Evolutionary conservation across 1,140 invertebrate genomes (phyloP), one percentile per base, ranked within the genome.

Genomic region (Littorina saxatilis): DNA sequence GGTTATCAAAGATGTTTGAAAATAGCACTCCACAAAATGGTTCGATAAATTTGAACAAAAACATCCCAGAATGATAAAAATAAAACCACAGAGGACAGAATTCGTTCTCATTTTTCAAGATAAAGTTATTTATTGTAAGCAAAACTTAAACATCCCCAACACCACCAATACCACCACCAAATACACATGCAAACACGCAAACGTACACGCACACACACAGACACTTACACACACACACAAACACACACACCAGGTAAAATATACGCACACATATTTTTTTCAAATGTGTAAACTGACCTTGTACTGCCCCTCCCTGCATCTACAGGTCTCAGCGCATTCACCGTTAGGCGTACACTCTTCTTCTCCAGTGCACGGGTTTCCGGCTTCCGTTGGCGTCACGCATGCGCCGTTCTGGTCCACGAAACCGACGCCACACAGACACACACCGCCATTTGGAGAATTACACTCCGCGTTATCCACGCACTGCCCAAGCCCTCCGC

Each of bases 381-480:
- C 82, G 17, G 82, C 74, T 39, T 83, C 43, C 7, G 78, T 79
- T 27, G 58, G 68, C 1, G 35, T 39, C 29, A 75, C 29, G 52
- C 82, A 83, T 40, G 55, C 63, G 27, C 82, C 82, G 47, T 75
- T 43, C 68, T 66, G 75, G 32, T 74, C 55, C 29, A 79, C 40
- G 55, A 66, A 83, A 23, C 82, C 76, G 11, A 40, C 35, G 0
- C 35, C 35, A 50, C 81, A 82, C 55, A 78, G 27, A 20, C 55
- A 70, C 23, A 70, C n/a, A 37, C 66, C 72, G 4, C 81, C 81
- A 17, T 63, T 43, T 4, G 72, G 58, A 15, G 79, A 76, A 13
- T 58, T 55, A 37, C 82, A 83, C 37, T 83, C 82, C 4, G 82
- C 82, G 66, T 83, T 37, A 20, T 77, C 73, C n/a, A 80, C 73